phyloP scores from a whole-genome alignment of 2,888 invertebrate species.

The Pseudococcus longispinus region DNA sequence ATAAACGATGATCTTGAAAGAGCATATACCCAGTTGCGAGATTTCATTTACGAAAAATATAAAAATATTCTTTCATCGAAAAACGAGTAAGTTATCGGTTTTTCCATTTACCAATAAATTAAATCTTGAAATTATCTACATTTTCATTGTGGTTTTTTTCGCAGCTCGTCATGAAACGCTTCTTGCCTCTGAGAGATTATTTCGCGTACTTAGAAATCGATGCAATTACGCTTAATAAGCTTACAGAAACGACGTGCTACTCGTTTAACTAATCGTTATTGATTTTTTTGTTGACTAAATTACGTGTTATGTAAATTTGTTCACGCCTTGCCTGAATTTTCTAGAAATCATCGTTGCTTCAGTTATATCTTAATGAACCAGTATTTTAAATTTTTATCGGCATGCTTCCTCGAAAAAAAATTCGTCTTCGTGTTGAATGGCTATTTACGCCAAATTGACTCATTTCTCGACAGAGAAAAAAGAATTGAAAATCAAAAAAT shows the following conservation, averaged over 20 bases:
- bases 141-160: neutral
- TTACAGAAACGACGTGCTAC: neutral
- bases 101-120: neutral
- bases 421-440: neutral
- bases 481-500: neutral
- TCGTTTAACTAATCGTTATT: slow-evolving; percentile 15
- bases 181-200: neutral
- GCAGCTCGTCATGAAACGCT: neutral
- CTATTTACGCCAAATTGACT: neutral
- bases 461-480: neutral
- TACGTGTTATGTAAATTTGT: neutral
- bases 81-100: slow-evolving; percentile 8
- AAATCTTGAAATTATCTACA: neutral
- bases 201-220: neutral
- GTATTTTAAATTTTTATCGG: neutral
- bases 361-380: neutral
- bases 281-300: slow-evolving; percentile 2
- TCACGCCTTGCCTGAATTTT: neutral
- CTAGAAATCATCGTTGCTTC: neutral
- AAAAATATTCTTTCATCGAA: slow-evolving; percentile 63
- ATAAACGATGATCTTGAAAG: slow-evolving; percentile 82
- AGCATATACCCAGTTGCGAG: slow-evolving; percentile 77
- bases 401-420: neutral
- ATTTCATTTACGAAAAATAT: slow-evolving; percentile 68
- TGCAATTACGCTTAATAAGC: slow-evolving; percentile 40